Base-by-base conservation (phyloP, 2,113 vertebrate genomes). In the Oxygymnocypris stewartii region DNA sequence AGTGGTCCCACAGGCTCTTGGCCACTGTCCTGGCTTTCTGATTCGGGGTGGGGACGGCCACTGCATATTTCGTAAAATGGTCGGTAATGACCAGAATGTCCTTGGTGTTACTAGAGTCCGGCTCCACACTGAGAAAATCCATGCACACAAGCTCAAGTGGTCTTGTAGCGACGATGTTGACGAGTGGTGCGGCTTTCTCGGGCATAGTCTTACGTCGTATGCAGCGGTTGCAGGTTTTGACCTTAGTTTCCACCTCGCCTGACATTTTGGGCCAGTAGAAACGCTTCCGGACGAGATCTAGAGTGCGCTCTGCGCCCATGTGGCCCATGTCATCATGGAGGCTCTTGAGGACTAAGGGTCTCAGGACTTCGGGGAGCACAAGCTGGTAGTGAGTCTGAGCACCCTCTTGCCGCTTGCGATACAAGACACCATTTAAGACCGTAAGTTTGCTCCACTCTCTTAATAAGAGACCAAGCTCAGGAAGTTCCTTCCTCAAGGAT, bases 1-100 rank as follows among this genome's bases (percentile, higher is more conserved):
- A 65, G 10, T 65, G 63, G 63, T 65, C 63, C 63, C 63, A 65
- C n/a, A 65, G n/a, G 11, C 63, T 51, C n/a, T 65, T 65, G n/a
- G 63, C 63, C 11, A 65, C 63, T 25, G 63, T 65, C n/a, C n/a
- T n/a, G 25, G n/a, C 63, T 25, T 67, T 67, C 28, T 31, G 63
- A 14, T 67, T 67, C 11, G 25, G 63, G 63, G 37, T 40, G 37
- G 37, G 37, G 37, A 40, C 37, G 37, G 37, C 37, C 28, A 14
- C 3, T 40, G 37, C 37, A 40, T 40, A 40, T 40, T 40, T 40
- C 37, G 31, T 69, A 69, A 69, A 69, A 35, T 69, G 31, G 31
- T 69, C 12, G 5, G 25, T 69, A 35, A 69, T 69, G 65, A 69
- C 28, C 65, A 69, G 65, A 35, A 69, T 69, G 13, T 69, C 28